A percentile compares a stretch with the other conserved stretches of the same genome.
Evolutionary conservation across 1,140 invertebrate genomes (phyloP).

Genomic region (Drosophila hydei): DNA sequence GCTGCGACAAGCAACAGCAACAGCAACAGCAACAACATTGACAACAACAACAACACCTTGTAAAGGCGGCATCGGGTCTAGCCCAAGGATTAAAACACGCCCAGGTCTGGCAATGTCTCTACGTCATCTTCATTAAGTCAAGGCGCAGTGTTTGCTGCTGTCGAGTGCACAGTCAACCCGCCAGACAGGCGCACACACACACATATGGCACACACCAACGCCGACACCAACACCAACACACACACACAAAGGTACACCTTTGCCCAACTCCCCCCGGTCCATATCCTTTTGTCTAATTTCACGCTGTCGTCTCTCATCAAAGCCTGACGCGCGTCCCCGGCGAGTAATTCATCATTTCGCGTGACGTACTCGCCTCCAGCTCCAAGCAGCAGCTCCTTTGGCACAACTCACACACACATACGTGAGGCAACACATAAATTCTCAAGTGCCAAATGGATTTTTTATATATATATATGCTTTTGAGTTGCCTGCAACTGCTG

Average conservation of each 20-base stretch:
- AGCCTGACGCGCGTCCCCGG: constrained; percentile 79
- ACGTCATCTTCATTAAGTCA: constrained; percentile 81
- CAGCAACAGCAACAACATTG: constrained; percentile 57
- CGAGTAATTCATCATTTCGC: constrained; percentile 82
- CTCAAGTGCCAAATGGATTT: constrained; percentile 80
- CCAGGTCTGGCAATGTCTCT: constrained; percentile 23
- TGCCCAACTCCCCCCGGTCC: constrained; percentile 49
- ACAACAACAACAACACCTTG: constrained; percentile 58
- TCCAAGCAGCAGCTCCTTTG: constrained; percentile 11
- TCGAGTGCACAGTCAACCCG: constrained; percentile 60
- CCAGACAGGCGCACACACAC: constrained; percentile 23
- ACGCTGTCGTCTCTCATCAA: constrained; percentile 81
- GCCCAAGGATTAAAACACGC: constrained; percentile 65
- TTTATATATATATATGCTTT: constrained; percentile 55
- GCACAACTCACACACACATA: constrained; percentile 17
- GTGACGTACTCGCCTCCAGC: constrained; percentile 65
- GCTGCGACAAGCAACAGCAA: constrained; percentile 41
- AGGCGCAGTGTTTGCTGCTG: constrained; percentile 57
- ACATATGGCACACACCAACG: constrained; percentile 2
- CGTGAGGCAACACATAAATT: constrained; percentile 62
- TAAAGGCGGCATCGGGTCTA: constrained; percentile 42
- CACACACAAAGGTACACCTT: constrained; percentile 5
- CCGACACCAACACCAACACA: constrained; percentile 3
- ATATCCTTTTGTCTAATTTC: constrained; percentile 80
- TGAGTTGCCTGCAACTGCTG: constrained; percentile 72